phyloP scores from a whole-genome alignment of 2,888 invertebrate genomes.

The Aporophyla lueneburgensis region DNA sequence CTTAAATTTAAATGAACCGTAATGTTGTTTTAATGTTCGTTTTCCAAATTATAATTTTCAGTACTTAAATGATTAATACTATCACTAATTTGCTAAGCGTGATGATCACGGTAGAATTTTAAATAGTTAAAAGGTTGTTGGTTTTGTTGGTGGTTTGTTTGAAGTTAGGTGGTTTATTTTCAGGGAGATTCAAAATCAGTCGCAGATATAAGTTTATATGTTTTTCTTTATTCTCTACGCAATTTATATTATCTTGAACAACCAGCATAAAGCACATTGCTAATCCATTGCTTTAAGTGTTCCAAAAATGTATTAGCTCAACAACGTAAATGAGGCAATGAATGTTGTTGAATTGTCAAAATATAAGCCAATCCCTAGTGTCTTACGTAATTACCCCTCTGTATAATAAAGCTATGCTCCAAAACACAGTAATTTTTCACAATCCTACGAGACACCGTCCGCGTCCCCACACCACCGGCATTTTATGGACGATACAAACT shows the following conservation, averaged over 20 bases:
- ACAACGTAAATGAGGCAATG: too few relatives aligned
- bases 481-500: conserved; percentile 30
- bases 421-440: not conserved
- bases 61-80: not conserved
- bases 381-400: too few relatives aligned
- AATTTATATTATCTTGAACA: not conserved
- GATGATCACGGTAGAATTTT: not conserved
- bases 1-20: conserved; percentile 7
- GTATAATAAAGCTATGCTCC: not conserved
- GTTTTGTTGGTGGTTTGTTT: too few relatives aligned
- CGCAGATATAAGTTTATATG: not conserved
- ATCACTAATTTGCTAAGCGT: not conserved
- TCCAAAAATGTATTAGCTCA: too few relatives aligned
- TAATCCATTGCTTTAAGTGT: too few relatives aligned
- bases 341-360: too few relatives aligned
- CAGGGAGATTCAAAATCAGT: not conserved
- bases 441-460: not conserved
- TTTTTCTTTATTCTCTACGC: not conserved
- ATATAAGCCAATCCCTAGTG: too few relatives aligned
- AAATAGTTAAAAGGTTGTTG: too few relatives aligned
- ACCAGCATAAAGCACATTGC: too few relatives aligned
- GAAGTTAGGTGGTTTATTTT: too few relatives aligned
- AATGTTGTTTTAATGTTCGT: conserved; percentile 5
- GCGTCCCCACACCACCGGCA: not conserved
- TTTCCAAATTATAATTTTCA: not conserved